phyloP scores from a whole-genome alignment of 2,113 vertebrate genomes.

The Martes martes region DNA sequence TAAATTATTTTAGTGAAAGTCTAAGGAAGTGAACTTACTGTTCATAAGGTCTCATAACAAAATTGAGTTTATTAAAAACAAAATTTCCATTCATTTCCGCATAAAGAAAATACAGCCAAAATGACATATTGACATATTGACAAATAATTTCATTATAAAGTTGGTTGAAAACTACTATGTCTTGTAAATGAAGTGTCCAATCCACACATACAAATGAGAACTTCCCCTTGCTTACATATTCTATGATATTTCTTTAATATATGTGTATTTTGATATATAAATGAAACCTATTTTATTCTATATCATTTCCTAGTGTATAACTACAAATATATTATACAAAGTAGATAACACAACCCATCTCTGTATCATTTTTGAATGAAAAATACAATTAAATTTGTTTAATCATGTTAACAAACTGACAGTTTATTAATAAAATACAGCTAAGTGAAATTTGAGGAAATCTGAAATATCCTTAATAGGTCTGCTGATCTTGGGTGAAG shows the following conservation, averaged over 20 bases:
- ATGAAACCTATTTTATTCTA: neutral
- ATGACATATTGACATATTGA: neutral
- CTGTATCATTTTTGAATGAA: neutral
- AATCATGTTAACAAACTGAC: neutral
- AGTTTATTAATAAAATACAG: neutral
- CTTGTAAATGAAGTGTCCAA: neutral
- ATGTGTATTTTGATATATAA: neutral
- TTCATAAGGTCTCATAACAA: neutral
- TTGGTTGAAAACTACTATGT: neutral
- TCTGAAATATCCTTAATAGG: neutral
- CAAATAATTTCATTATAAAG: neutral
- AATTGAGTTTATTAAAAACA: neutral
- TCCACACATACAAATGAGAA: neutral
- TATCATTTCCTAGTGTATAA: neutral
- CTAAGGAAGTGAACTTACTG: conserved; percentile 40
- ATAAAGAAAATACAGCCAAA: conserved; percentile 17
- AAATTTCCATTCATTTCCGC: neutral
- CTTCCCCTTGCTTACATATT: neutral
- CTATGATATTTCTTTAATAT: neutral
- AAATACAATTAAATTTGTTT: neutral
- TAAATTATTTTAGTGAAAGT: conserved; percentile 16
- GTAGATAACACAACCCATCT: neutral
- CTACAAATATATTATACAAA: neutral
- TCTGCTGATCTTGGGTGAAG: neutral
- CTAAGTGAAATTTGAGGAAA: neutral